These are phyloP conservation scores for Nycticorax nycticorax DNA, from an alignment of 2,113 vertebrate species.

Conservation along the genomic window DNA sequence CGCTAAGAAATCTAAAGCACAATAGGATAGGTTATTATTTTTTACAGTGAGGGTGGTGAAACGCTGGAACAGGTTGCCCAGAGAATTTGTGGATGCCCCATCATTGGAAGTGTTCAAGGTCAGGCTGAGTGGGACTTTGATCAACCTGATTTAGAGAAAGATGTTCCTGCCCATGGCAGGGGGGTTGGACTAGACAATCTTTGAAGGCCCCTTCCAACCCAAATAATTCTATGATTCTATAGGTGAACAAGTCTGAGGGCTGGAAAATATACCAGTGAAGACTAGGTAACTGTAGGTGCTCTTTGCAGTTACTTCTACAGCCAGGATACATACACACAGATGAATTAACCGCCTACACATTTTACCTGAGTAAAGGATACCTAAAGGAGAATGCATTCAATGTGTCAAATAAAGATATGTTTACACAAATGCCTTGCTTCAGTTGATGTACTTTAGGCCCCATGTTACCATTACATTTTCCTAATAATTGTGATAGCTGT, in stretches of 20 bases:
- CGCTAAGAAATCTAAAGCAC: background rate
- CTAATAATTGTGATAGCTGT: background rate
- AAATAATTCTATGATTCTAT: background rate
- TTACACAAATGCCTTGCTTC: background rate
- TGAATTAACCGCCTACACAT: background rate
- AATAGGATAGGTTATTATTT: background rate
- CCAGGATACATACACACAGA: background rate
- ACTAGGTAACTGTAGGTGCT: background rate
- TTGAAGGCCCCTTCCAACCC: background rate
- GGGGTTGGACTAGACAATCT: no score
- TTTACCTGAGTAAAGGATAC: background rate
- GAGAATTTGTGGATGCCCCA: background rate
- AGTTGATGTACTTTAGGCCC: background rate
- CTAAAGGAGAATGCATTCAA: background rate
- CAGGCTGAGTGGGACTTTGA: background rate
- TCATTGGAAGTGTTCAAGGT: background rate
- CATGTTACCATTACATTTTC: background rate
- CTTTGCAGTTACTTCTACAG: background rate
- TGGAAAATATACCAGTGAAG: background rate
- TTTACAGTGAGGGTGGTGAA: background rate
- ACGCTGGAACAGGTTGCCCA: background rate
- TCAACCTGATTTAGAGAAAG: background rate
- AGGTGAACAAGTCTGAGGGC: background rate
- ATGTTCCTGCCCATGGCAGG: no score
- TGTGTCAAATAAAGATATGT: background rate